Evolutionary conservation across 2,888 invertebrate species (phyloP), one percentile per base, ranked within the genome.

Genomic region (Zele albiditarsus): DNA sequence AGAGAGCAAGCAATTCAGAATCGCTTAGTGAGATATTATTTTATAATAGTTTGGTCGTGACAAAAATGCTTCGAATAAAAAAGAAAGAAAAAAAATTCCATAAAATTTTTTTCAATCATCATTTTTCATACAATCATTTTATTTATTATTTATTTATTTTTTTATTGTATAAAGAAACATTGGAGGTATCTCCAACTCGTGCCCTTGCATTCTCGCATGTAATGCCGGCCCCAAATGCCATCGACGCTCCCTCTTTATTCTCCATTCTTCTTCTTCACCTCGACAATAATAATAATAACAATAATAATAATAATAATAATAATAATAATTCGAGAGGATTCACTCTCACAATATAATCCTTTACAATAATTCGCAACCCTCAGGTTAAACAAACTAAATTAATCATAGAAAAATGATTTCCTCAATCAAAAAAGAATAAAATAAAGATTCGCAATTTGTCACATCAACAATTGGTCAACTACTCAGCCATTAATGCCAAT

Each of bases 191-290:
- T 38, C 42, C 57, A 77, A 53, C 53, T 53, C 23, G 53, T 79
- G 83, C 82, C 84, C 84, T 83, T 84, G 84, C 84, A 84, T 83
- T 84, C 83, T 77, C 80, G 8, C 71, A 60, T 58, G 73, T 60
- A 57, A 62, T 65, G 80, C 75, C 76, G 82, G 20, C 77, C 79
- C 82, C 78, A 84, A 84, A 85, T 84, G 84, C 83, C 84, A 84
- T 76, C 53, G 80, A 82, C 84, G 83, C 82, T 84, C 82, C 82
- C 78, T 81, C 68, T n/a, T 58, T 49, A 2, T 14, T 25, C 25
- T 68, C 20, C 67, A 66, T 60, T 27, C 38, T 65, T 70, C 27
- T 53, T 27, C 12, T 46, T 66, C 58, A 49, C 65, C 71, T 25
- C n/a, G n/a, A n/a, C n/a, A n/a, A n/a, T n/a, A n/a, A n/a, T n/a